Conservation (phyloP, 2,797 vertebrate species). For the Sparidentex hasta region DNA sequence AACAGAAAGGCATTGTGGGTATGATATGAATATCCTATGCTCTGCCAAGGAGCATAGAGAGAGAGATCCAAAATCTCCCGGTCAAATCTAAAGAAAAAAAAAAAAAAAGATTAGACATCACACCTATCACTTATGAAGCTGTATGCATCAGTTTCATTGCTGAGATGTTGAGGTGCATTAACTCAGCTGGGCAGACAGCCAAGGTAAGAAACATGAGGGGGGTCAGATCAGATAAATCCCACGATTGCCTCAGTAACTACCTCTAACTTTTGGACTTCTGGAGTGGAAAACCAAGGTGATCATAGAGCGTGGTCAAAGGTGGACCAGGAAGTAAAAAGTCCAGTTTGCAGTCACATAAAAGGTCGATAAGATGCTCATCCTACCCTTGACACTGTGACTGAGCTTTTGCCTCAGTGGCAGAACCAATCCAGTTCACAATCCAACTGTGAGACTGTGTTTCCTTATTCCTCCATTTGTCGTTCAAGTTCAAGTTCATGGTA, state of each 20-base stretch:
- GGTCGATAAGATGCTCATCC: too few relatives aligned
- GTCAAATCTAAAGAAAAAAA: slow-evolving; percentile 6
- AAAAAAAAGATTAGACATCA: neutral
- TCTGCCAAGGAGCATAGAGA: slow-evolving; percentile 5
- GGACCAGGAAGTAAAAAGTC: neutral
- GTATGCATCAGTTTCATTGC: neutral
- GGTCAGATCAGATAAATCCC: neutral
- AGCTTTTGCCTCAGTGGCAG: neutral
- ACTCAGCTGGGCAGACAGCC: slow-evolving; percentile 2
- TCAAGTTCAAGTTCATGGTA: too few relatives aligned
- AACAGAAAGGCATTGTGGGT: slow-evolving; percentile 36
- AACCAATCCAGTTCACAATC: slow-evolving; percentile 12
- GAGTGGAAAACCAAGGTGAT: neutral
- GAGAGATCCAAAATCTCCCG: slow-evolving; percentile 17
- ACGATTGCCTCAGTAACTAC: neutral
- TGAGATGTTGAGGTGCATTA: neutral
- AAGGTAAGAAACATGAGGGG: neutral
- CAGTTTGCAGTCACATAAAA: neutral
- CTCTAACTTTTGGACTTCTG: neutral
- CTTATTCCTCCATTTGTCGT: slow-evolving; percentile 11
- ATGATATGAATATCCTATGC: slow-evolving; percentile 31
- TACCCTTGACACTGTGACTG: neutral
- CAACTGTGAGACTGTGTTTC: slow-evolving; percentile 11
- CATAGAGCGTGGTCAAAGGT: neutral
- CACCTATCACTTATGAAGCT: neutral